phyloP scores from a whole-genome alignment of 2,797 vertebrate genomes.

The Catharus ustulatus region DNA sequence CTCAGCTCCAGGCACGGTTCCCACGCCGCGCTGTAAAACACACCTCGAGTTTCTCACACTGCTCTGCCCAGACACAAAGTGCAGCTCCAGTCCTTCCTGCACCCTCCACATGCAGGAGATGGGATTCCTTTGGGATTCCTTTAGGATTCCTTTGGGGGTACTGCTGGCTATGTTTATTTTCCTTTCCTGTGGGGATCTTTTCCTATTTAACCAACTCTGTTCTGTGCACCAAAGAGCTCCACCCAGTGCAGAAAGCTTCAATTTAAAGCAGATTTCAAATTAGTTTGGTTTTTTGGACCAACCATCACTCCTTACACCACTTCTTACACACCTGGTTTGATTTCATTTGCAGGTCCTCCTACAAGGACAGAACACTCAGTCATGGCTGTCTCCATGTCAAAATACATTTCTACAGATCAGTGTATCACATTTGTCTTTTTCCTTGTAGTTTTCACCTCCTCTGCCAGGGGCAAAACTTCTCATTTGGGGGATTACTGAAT shows the following conservation, averaged over 20 bases:
- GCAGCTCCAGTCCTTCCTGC: background rate
- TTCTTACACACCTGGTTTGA: background rate
- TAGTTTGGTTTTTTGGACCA: background rate
- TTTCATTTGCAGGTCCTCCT: background rate
- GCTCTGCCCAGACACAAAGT: background rate
- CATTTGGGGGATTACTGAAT: background rate
- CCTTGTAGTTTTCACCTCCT: background rate
- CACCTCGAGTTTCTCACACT: constrained; percentile 29
- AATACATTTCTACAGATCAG: background rate
- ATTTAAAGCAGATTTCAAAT: background rate
- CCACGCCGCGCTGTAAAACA: constrained; percentile 15
- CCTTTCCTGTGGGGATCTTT: background rate
- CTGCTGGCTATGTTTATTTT: background rate
- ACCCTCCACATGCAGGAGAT: background rate
- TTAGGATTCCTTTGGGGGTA: background rate
- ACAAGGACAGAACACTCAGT: background rate
- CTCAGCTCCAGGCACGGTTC: constrained; percentile 25
- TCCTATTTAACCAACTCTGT: background rate
- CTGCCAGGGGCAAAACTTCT: background rate
- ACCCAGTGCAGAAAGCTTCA: accelerated
- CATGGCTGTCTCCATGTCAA: background rate
- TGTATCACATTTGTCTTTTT: background rate
- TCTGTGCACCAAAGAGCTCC: accelerated
- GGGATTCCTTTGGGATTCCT: background rate
- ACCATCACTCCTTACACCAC: background rate